Conservation (phyloP, 2,113 vertebrate genomes). For the Eidolon helvum region DNA sequence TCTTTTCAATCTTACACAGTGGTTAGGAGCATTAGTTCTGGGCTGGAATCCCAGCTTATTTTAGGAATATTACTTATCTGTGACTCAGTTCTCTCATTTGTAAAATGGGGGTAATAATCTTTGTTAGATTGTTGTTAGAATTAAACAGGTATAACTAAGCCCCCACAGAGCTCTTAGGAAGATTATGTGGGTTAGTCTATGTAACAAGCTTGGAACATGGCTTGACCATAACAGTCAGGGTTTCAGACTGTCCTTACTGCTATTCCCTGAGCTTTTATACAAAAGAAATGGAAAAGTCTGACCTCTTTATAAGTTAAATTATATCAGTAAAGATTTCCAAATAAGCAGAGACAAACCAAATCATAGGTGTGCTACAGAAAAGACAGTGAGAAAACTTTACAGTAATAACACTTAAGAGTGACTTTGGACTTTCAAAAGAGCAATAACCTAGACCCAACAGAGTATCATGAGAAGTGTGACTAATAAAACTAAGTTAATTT, state of each 20-base stretch:
- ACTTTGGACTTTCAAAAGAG: neutral
- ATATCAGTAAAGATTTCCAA: neutral
- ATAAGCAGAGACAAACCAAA: neutral
- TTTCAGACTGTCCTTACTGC: neutral
- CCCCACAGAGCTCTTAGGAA: neutral
- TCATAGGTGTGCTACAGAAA: neutral
- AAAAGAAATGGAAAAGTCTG: neutral
- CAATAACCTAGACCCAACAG: neutral
- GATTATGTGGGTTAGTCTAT: accelerated
- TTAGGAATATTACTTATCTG: neutral
- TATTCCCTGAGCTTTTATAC: neutral
- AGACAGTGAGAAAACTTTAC: neutral
- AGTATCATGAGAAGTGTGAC: neutral
- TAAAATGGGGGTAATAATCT: neutral
- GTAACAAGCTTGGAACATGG: neutral
- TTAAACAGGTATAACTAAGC: neutral
- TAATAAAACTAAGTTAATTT: neutral
- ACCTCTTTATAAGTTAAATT: neutral
- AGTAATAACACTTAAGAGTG: neutral
- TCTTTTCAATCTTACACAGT: neutral
- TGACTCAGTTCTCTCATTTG: neutral
- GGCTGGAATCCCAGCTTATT: neutral
- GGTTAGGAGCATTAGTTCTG: neutral
- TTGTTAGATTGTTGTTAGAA: neutral
- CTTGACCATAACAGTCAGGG: neutral